Conservation (phyloP, 1,140 invertebrate genomes). For the Dinoponera quadriceps region DNA sequence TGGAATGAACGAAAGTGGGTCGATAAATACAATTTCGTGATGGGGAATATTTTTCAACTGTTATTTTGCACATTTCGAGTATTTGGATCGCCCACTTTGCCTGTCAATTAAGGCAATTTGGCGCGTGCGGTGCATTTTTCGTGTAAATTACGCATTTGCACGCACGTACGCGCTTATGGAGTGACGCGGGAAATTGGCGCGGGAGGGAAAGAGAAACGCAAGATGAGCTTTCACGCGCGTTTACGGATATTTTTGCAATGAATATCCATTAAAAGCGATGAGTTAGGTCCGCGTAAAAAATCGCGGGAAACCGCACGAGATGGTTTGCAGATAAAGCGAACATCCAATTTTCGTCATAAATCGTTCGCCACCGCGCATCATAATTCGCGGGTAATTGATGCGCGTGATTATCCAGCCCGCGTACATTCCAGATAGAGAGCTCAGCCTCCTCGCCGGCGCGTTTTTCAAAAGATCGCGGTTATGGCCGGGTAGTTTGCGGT, state of each 20-base stretch:
- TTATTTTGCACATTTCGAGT: neutral
- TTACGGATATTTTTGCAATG: constrained; percentile 30
- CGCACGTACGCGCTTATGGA: neutral
- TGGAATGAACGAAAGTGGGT: neutral
- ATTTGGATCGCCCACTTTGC: neutral
- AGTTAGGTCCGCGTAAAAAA: constrained; percentile 46
- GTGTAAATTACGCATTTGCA: neutral
- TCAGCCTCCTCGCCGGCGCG: constrained; percentile 26
- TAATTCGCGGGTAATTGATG: constrained; percentile 68
- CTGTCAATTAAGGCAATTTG: neutral
- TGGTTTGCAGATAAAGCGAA: constrained; percentile 47
- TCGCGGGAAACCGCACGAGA: constrained; percentile 13
- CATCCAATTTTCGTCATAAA: constrained; percentile 61
- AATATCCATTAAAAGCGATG: constrained; percentile 44
- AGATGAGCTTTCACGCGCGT: constrained; percentile 28
- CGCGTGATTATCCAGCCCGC: constrained; percentile 51
- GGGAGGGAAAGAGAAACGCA: neutral
- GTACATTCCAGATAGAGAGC: constrained; percentile 48
- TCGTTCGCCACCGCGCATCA: constrained; percentile 51
- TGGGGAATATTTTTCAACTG: neutral
- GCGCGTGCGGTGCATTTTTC: neutral
- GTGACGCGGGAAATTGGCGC: neutral
- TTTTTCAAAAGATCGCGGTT: constrained; percentile 69
- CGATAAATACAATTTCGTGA: neutral
- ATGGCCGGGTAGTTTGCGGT: constrained; percentile 71